Base-by-base conservation (phyloP, 2,797 vertebrate genomes). In the Girardinus metallicus region DNA sequence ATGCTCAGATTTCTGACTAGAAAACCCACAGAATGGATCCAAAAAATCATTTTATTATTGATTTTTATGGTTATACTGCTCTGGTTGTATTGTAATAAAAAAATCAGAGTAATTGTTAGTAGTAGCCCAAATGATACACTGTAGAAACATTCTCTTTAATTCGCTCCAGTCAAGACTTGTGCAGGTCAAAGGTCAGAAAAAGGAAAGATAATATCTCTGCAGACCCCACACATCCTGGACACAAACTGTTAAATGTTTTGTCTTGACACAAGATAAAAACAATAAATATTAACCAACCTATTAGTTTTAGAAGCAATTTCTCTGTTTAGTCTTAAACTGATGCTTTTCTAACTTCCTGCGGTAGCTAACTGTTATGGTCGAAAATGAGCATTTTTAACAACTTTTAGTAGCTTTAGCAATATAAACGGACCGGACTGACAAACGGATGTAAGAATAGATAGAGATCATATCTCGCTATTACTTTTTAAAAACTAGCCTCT, bases 1-100 rank as follows among this genome's bases (percentile, higher is more conserved):
- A 29, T 55, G 39, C 53, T 57, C 41, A 68, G 5, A 71, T 80
- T 75, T 73, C 51, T 55, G 55, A 41, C 4, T 60, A 34, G 39
- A 51, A 53, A 66, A 57, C 10, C 72, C 36, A 0, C 0, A 49
- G 16, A 39, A 34, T 2, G 11, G 29, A 31, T 5, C 41, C 36
- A 68, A 41, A 68, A 21, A 41, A 26, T 11, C 36, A 11, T 39
- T 26, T 39, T 11, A 41, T 2, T 10, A 39, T 41, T 68, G 36
- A 39, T 23, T 10, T 68, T 68, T 39, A 34, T 60, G 57, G 57
- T 31, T 60, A 13, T 15, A 60, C 5, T 15, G n/a, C n/a, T n/a
- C n/a, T 60, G 57, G 57, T 31, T 60, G 29, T 15, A 60, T 13
- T 15, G n/a, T 15, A 31, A 13, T 34, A 34, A 34, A 36, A 36